Evolutionary conservation across 2,113 vertebrate genomes (phyloP).

Genomic region (Psephotus haematonotus): DNA sequence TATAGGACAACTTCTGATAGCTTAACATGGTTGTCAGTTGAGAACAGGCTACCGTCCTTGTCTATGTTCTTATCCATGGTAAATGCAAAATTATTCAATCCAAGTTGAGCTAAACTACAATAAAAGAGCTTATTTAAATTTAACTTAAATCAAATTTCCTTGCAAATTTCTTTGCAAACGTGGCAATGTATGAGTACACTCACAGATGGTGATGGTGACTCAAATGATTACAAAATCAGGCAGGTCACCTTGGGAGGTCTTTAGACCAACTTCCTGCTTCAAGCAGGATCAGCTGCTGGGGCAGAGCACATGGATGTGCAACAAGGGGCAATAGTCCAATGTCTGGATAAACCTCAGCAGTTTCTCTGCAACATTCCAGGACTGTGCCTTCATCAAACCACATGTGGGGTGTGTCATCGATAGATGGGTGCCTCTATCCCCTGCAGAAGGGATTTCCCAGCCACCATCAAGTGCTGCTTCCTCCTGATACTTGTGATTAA

Average conservation of each 20-base stretch:
- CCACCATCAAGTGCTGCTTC: not conserved
- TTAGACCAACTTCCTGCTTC: not conserved
- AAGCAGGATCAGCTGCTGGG: not conserved
- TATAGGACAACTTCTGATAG: not conserved
- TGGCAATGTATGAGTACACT: not conserved
- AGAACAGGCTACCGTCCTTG: slow-evolving; percentile 7
- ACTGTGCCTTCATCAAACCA: not conserved
- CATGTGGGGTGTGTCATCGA: not conserved
- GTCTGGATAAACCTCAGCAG: not conserved
- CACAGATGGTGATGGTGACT: not conserved
- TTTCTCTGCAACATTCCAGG: not conserved
- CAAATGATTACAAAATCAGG: not conserved
- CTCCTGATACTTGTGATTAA: not conserved
- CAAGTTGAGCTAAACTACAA: not conserved
- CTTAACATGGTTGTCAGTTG: not conserved
- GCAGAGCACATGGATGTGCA: not conserved
- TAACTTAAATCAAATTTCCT: slow-evolving; percentile 6
- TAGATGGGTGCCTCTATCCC: not conserved
- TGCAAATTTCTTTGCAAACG: slow-evolving; percentile 7
- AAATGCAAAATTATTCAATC: not conserved
- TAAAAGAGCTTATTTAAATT: slow-evolving; percentile 2
- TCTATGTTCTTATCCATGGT: not conserved
- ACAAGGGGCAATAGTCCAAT: not conserved
- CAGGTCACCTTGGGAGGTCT: not conserved
- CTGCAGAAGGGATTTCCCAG: not conserved